Conservation (phyloP, 2,888 invertebrate species). For the Amphipyra tragopoginis region DNA sequence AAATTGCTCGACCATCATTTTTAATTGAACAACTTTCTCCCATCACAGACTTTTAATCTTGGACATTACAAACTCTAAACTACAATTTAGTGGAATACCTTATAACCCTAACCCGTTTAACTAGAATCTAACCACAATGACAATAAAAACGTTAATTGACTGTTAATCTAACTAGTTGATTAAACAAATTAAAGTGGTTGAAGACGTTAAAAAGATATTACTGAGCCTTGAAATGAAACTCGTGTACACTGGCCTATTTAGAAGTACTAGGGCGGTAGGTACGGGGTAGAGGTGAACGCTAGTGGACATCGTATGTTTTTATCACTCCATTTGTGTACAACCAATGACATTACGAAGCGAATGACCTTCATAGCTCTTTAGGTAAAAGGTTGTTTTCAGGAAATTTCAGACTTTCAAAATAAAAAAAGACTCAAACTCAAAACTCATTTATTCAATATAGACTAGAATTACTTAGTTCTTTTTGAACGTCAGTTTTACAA, state of each 20-base stretch:
- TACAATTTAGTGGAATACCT: neutral
- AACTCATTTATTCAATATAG: too few relatives aligned
- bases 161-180: slow-evolving; percentile 36
- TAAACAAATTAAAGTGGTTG: slow-evolving; percentile 37
- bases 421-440: too few relatives aligned
- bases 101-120: neutral
- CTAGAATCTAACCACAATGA: slow-evolving; percentile 1
- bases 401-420: too few relatives aligned
- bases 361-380: too few relatives aligned
- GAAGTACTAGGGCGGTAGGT: neutral
- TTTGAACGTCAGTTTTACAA: too few relatives aligned
- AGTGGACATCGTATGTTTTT: slow-evolving; percentile 19
- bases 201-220: slow-evolving; percentile 41
- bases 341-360: slow-evolving; percentile 1
- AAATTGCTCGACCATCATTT: too few relatives aligned
- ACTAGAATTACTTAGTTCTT: too few relatives aligned
- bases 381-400: too few relatives aligned
- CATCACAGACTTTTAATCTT: too few relatives aligned
- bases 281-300: slow-evolving; percentile 14
- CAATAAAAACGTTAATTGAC: slow-evolving; percentile 41
- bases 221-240: slow-evolving; percentile 20
- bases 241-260: slow-evolving; percentile 17
- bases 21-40: too few relatives aligned
- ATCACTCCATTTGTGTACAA: slow-evolving; percentile 16
- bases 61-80: neutral